These are phyloP conservation scores for Drosophila setosimentum DNA, from an alignment of 2,888 invertebrate genomes.

Conservation along the genomic window DNA sequence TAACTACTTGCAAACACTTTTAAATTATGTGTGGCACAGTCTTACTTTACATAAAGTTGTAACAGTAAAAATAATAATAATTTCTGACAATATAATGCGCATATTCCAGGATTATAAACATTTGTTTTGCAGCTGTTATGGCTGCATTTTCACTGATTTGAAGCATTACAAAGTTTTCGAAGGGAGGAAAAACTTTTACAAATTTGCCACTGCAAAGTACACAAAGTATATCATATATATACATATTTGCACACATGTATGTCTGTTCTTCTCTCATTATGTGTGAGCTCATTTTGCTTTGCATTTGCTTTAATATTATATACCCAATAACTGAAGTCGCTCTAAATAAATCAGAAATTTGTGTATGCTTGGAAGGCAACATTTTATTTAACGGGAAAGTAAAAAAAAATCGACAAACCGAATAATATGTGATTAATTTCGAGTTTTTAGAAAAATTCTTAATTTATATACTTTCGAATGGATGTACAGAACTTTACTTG, in stretches of 20 bases:
- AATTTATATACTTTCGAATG: not conserved
- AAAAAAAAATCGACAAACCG: not conserved
- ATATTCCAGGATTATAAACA: constrained; percentile 39
- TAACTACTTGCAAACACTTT: constrained; percentile 34
- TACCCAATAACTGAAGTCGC: not conserved
- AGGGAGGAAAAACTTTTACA: constrained; percentile 10
- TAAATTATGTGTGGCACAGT: not conserved
- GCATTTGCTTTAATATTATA: not conserved
- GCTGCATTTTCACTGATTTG: constrained; percentile 42
- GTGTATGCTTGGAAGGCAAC: not conserved
- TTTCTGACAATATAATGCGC: constrained; percentile 47
- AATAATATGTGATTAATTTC: not conserved
- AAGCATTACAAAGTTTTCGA: constrained; percentile 35
- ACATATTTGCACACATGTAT: not conserved
- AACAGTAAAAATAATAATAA: not conserved
- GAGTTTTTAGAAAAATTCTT: not conserved
- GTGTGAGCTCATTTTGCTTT: too few relatives aligned
- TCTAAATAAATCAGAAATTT: not conserved
- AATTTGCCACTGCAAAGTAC: not conserved
- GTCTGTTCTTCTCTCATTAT: not conserved
- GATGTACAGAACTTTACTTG: not conserved
- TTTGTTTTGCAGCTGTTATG: constrained; percentile 4
- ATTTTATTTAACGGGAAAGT: not conserved
- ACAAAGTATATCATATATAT: not conserved
- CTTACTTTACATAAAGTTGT: constrained; percentile 36